Base-by-base conservation (phyloP, 2,797 vertebrate genomes). In the Darevskia mixta region DNA sequence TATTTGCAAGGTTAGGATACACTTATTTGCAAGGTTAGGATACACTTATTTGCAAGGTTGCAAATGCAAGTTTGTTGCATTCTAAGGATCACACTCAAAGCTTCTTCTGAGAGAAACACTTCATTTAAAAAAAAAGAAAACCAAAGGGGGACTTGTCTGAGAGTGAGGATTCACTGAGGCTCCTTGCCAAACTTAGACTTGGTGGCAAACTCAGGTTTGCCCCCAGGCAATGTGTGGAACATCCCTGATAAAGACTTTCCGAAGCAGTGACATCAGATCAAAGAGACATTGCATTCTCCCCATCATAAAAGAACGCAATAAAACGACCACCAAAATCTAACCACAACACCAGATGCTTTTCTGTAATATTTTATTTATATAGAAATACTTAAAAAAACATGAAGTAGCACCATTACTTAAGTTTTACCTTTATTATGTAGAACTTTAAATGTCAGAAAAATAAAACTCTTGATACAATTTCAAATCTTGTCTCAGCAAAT, bases 401-500 rank as follows among this genome's bases (percentile, higher is more conserved):
- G 97, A 99, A 98, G 98, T 98, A 99, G 98, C 98, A 99, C 98
- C 98, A 98, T 98, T 98, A 98, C 98, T 98, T 98, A 98, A 98
- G 98, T 98, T 98, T 98, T 98, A 98, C 98, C 97, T 98, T 98
- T 98, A 98, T 98, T 98, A 98, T 98, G 98, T 99, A 98, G 98
- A 98, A 99, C 98, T 98, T 99, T 98, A 98, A 98, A 98, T 98
- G 98, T 98, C 98, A 99, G 98, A 99, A 99, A 99, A 99, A 99
- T 99, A 99, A 99, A 99, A 99, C 98, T 99, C 98, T 99, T 98
- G 98, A 99, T 99, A 99, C 98, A 99, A 98, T 98, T 98, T 98
- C 98, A 99, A 99, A 99, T 99, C 98, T 99, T 98, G 98, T 99
- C 97, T 99, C 98, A 99, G 98, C 98, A 99, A 99, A 99, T 99